These are phyloP conservation scores for Campopleginae sp. DNA, from an alignment of 2,888 invertebrate genomes.

Conservation along the genomic window DNA sequence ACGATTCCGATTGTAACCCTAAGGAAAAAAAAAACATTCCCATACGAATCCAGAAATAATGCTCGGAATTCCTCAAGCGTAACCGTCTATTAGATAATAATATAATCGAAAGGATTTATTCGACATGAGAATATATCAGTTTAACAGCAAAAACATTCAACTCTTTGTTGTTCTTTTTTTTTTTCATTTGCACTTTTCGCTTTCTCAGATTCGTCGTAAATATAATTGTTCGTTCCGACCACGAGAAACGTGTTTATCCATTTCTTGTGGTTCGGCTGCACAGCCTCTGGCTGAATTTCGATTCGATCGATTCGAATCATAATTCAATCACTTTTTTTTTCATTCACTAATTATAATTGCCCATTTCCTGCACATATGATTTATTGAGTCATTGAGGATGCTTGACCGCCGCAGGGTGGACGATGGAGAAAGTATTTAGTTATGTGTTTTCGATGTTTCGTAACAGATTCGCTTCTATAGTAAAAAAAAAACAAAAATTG, in stretches of 20 bases:
- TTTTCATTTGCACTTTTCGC: neutral
- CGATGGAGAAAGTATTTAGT: neutral
- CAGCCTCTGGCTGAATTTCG: neutral
- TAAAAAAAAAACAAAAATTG: neutral
- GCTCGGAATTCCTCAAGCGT: conserved; percentile 65
- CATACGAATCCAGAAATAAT: conserved; percentile 56
- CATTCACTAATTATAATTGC: neutral
- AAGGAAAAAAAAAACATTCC: conserved; percentile 64
- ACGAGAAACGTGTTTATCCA: neutral
- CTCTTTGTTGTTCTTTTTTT: conserved; percentile 20
- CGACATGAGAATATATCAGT: conserved; percentile 56
- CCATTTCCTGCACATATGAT: neutral
- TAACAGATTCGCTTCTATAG: neutral
- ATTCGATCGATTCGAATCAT: neutral
- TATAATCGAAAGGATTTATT: conserved; percentile 67
- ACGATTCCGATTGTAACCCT: conserved; percentile 72
- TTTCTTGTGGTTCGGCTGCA: neutral
- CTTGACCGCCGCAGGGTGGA: neutral
- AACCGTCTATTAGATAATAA: conserved; percentile 68
- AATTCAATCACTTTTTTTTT: conserved; percentile 12
- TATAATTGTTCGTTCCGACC: conserved; percentile 33
- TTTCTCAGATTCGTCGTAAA: neutral
- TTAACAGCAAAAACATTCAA: conserved; percentile 20
- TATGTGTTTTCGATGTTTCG: conserved; percentile 5
- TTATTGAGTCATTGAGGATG: neutral